Percentiles rank a stretch among this genome's conserved stretches.
phyloP scores from a whole-genome alignment of 2,113 vertebrate genomes.

The Cynocephalus volans region DNA sequence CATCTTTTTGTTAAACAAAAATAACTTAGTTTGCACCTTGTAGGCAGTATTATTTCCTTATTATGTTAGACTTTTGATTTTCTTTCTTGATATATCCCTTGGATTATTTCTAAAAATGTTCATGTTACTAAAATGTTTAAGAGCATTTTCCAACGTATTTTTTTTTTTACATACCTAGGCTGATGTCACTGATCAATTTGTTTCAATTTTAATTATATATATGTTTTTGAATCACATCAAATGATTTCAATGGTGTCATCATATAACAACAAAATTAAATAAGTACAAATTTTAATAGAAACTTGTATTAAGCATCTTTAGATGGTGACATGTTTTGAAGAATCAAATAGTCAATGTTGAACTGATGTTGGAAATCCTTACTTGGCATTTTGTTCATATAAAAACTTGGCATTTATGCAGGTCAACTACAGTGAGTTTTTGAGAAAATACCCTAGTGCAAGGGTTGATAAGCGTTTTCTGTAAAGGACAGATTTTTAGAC shows the following conservation, averaged over 20 bases:
- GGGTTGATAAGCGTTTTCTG: neutral
- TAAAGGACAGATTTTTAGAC: neutral
- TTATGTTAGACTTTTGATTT: neutral
- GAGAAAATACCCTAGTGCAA: constrained; percentile 19
- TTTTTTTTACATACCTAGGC: neutral
- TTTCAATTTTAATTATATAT: neutral
- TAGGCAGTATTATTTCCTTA: neutral
- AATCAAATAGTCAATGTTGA: constrained; percentile 10
- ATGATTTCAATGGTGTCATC: neutral
- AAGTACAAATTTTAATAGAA: neutral
- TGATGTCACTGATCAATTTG: neutral
- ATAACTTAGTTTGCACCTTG: constrained; percentile 10
- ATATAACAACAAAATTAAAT: neutral
- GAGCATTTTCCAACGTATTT: neutral
- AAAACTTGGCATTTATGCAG: constrained; percentile 8
- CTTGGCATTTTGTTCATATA: constrained; percentile 6
- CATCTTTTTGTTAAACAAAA: neutral
- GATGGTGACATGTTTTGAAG: neutral
- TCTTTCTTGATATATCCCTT: neutral
- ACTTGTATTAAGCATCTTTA: neutral
- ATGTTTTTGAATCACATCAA: neutral
- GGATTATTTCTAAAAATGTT: constrained; percentile 16
- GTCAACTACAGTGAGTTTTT: neutral
- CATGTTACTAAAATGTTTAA: neutral
- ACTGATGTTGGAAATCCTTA: neutral